Evolutionary conservation across 1,140 invertebrate genomes (phyloP), one percentile per base, ranked within the genome.

Genomic region (Psilanteris sp.): DNA sequence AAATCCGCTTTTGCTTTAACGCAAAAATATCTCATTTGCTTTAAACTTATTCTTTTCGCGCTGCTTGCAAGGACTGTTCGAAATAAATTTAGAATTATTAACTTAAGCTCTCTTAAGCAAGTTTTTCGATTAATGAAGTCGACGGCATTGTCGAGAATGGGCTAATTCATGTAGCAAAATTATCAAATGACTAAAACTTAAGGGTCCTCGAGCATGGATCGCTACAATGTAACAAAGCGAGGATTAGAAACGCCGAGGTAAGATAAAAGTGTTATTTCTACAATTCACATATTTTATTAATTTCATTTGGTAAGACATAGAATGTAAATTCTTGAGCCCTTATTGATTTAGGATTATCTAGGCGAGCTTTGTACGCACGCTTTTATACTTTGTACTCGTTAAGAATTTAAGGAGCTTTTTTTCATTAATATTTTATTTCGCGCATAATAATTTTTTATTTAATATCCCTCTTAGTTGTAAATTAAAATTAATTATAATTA

Each of bases 151-250:
- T 43, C 34, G 43, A 27, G 20, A 67, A 54, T 66, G 29, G 29
- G 61, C 54, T 54, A 66, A 67, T 55, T 55, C 62, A 39, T 55
- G 48, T 55, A 46, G 50, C 62, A 39, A 67, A 67, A 67, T 67
- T 67, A 67, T 67, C 50, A 39, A 46, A 18, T 32, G 44, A 41
- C 52, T 50, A n/a, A 68, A 52, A 50, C 52, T 59, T 55, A 29
- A 46, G 41, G 52, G 50, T 57, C 52, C 31, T 57, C 9, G 52
- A 57, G 39, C 62, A 67, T 67, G 50, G 39, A 50, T 31, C 15
- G 6, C 10, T 29, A 14, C 18, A 13, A 29, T 15, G 18, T 54
- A 14, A 66, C 61, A 54, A 50, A 34, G 18, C 29, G 6, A 13
- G 48, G 50, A 55, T 67, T 46, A 48, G 50, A 55, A 55, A 55